Evolutionary conservation across 1,140 invertebrate genomes (phyloP).

Genomic region (Procambarus clarkii): DNA sequence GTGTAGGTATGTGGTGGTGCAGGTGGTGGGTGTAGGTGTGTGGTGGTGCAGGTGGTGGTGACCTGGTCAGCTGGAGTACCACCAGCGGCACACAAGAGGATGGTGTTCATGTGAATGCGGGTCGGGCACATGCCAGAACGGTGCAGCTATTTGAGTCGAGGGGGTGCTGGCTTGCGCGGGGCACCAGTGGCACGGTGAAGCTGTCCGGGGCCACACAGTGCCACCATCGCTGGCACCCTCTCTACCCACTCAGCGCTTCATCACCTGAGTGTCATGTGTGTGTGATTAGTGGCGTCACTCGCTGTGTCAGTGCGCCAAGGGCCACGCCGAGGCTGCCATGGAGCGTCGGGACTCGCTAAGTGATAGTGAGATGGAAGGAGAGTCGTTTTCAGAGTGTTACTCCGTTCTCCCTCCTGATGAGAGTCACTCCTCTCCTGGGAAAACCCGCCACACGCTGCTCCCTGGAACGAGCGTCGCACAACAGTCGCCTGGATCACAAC

Average conservation of each 20-base stretch:
- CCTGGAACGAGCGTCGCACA: no score
- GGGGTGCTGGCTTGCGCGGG: conserved; percentile 6
- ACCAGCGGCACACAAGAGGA: neutral
- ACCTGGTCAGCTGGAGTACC: no score
- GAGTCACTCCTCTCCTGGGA: neutral
- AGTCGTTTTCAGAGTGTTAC: conserved; percentile 13
- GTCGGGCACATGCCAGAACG: conserved; percentile 2
- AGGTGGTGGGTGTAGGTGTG: no score
- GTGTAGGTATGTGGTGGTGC: no score
- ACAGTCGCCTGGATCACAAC: neutral
- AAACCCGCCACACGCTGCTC: neutral
- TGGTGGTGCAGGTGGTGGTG: no score
- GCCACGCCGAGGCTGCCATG: neutral
- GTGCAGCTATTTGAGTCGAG: conserved; percentile 8
- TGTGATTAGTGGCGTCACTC: neutral
- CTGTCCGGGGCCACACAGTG: no score
- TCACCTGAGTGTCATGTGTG: neutral
- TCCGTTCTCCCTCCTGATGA: neutral
- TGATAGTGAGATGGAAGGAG: conserved; percentile 26
- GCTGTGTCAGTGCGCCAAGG: neutral
- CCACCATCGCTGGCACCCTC: no score
- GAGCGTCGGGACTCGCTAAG: conserved; percentile 31
- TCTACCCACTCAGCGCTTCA: neutral
- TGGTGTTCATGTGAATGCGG: neutral
- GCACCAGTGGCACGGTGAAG: no score